Evolutionary conservation across 92 coral and sea anemone species (phyloP).

Genomic region (Pocillopora grandis): DNA sequence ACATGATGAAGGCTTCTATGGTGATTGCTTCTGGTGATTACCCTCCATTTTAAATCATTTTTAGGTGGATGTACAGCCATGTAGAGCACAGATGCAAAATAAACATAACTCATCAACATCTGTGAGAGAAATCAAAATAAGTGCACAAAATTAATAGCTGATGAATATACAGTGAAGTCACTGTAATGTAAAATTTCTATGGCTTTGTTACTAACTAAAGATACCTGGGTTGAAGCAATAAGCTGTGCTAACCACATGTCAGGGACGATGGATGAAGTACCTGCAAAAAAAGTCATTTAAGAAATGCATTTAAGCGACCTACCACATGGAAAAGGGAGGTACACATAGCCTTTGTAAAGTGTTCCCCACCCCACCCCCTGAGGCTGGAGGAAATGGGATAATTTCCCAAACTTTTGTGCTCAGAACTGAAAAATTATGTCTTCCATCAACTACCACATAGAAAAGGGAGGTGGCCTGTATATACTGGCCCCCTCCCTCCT

Average conservation of each 20-base stretch:
- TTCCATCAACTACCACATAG: too few species aligned
- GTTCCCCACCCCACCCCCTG: too few species aligned
- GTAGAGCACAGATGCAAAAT: slow-evolving; percentile 85
- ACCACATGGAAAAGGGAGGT: too few species aligned
- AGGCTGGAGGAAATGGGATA: too few species aligned
- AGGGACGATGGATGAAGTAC: slow-evolving; percentile 71
- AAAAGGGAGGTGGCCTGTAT: too few species aligned
- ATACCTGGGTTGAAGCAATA: slow-evolving; percentile 76
- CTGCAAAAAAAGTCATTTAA: slow-evolving; percentile 22
- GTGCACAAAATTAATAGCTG: neutral
- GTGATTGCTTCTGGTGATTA: slow-evolving; percentile 14
- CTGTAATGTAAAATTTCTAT: too few species aligned
- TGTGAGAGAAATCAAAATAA: slow-evolving; percentile 20
- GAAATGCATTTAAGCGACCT: too few species aligned
- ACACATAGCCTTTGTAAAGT: too few species aligned
- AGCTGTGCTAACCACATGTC: slow-evolving; percentile 76
- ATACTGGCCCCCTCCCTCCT: too few species aligned
- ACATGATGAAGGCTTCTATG: neutral
- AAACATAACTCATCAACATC: slow-evolving; percentile 92
- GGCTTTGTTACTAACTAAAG: too few species aligned
- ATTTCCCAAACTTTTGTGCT: too few species aligned
- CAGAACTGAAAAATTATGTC: too few species aligned
- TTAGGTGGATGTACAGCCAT: slow-evolving; percentile 78
- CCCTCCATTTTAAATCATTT: slow-evolving; percentile 34
- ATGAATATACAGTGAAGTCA: neutral